Conservation (phyloP, 2,113 vertebrate genomes). For the Cyanoliseus patagonus region DNA sequence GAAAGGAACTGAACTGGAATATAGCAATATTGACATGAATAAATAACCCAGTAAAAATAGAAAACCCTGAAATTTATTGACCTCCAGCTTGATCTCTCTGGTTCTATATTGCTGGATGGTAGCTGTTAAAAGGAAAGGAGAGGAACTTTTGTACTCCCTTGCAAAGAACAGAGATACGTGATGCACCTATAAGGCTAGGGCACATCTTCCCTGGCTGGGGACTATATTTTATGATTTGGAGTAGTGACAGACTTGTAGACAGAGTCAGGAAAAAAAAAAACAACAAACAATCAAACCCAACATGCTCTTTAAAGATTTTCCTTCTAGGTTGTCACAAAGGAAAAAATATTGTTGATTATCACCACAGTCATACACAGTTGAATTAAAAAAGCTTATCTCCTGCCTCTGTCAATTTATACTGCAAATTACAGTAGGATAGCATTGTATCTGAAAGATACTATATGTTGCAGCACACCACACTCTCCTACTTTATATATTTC, state of each 20-base stretch:
- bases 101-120: background rate
- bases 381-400: background rate
- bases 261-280: background rate
- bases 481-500: background rate
- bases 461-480: background rate
- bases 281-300: accelerated
- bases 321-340: background rate
- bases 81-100: background rate
- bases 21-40: background rate
- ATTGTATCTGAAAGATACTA: background rate
- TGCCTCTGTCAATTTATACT: background rate
- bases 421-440: background rate
- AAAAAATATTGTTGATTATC: background rate
- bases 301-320: background rate
- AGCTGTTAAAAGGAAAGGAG: background rate
- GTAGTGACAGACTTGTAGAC: background rate
- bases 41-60: background rate
- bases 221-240: background rate
- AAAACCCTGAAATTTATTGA: background rate
- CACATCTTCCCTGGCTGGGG: background rate
- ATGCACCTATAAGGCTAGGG: background rate
- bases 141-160: background rate
- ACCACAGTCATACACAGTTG: background rate
- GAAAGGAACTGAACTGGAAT: background rate
- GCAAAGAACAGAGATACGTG: background rate